Evolutionary conservation across 2,888 invertebrate genomes (phyloP), one percentile per base, ranked within the genome.

Genomic region (Byasa hedistus): DNA sequence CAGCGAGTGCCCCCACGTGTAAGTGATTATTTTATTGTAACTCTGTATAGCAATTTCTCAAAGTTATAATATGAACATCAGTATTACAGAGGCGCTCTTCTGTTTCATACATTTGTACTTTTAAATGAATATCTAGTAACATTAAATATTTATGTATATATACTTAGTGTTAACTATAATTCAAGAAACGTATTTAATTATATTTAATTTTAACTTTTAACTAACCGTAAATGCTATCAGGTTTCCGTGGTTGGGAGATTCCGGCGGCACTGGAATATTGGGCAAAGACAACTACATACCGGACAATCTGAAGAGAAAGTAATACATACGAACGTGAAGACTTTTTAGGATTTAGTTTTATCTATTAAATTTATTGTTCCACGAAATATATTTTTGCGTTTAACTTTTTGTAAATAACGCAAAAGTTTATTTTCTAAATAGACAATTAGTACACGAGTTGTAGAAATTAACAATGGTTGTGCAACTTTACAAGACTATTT

Each of bases 171-270:
- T 36, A 36, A 36, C 8, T 36, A 36, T 7, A 36, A 7, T 36
- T 36, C 32, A 10, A 36, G 4, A 7, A 36, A 7, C 8, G n/a
- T n/a, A n/a, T n/a, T n/a, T n/a, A n/a, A n/a, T n/a, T n/a, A n/a
- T n/a, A n/a, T n/a, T 32, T 32, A 32, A 32, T 32, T 10, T 10
- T 32, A 10, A 1, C 10, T 32, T 15, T 12, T 39, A 0, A 39
- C 15, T 39, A 15, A 39, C 39, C 12, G 12, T 39, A 2, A 39
- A 39, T 39, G 15, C 15, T 39, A 51, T 21, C 21, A 68, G 67
- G 75, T 95, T 96, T 87, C 98, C 98, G 3, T 98, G 98, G 98
- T 84, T 97, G 70, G 97, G 97, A 32, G 97, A 97, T 85, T 95
- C 97, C 2, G 96, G 94, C 74, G 97, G 97, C 64, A 95, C 96